Percentiles rank a stretch among this genome's conserved stretches.
These are phyloP conservation scores for Drosophila elegans DNA, from an alignment of 1,140 invertebrate genomes.

Conservation along the genomic window DNA sequence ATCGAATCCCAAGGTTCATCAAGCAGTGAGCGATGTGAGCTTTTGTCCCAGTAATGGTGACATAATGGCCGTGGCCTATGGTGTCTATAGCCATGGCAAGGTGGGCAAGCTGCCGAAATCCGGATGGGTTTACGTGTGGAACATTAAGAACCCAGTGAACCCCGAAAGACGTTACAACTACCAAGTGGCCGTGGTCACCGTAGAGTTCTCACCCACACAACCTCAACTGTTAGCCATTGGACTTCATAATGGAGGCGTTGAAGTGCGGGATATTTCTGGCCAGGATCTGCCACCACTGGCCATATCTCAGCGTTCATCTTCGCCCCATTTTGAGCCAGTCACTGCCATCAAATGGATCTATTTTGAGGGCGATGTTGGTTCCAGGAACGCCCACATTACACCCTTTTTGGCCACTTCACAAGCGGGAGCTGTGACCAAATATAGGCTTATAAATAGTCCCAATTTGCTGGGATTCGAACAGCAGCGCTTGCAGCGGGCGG, in stretches of 20 bases:
- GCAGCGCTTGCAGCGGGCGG: constrained; percentile 87
- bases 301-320: constrained; percentile 86
- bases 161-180: constrained; percentile 91
- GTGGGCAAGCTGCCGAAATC: constrained; percentile 3
- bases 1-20: constrained; percentile 1
- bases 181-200: constrained; percentile 88
- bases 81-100: constrained; percentile 85
- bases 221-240: constrained; percentile 92
- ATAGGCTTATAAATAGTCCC: constrained; percentile 84
- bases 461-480: constrained; percentile 85
- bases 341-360: constrained; percentile 88
- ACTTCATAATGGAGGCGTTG: constrained; percentile 91
- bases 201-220: constrained; percentile 89
- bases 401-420: constrained; percentile 86
- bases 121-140: constrained; percentile 89
- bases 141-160: constrained; percentile 93
- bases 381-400: constrained; percentile 37
- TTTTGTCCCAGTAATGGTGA: constrained; percentile 89
- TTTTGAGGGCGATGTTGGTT: constrained; percentile 84
- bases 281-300: constrained; percentile 86
- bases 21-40: constrained; percentile 86
- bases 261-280: constrained; percentile 89
- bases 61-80: constrained; percentile 90
- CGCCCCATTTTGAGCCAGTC: constrained; percentile 88
- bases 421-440: constrained; percentile 87